A percentile compares a stretch with the other conserved stretches of the same genome.
Evolutionary conservation across 2,797 vertebrate species (phyloP).

Genomic region (Saguinus oedipus): DNA sequence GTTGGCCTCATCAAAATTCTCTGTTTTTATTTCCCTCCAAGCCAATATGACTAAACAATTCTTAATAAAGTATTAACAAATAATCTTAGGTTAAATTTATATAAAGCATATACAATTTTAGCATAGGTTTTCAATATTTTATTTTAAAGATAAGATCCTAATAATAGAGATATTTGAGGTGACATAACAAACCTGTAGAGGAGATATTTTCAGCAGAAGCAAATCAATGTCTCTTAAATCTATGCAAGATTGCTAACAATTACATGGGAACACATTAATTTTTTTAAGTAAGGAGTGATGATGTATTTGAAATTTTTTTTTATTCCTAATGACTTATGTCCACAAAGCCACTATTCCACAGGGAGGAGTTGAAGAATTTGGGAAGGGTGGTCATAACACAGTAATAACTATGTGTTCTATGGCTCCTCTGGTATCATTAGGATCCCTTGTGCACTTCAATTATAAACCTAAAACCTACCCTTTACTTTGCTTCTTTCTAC

Average conservation of each 20-base stretch:
- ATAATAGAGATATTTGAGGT: neutral
- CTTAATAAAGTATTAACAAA: neutral
- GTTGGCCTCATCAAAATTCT: conserved; percentile 9
- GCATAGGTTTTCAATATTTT: neutral
- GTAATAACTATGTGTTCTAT: neutral
- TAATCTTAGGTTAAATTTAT: neutral
- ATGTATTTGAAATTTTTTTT: neutral
- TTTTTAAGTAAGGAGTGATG: neutral
- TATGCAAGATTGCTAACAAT: neutral
- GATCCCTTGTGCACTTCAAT: neutral
- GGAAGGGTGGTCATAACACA: neutral
- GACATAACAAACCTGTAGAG: neutral
- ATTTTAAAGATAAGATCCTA: neutral
- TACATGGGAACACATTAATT: neutral
- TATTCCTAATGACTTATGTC: neutral
- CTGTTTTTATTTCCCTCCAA: neutral
- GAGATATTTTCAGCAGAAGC: neutral
- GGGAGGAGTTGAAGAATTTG: neutral
- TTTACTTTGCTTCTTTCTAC: neutral
- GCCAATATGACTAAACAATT: neutral
- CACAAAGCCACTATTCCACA: neutral
- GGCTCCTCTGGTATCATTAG: neutral
- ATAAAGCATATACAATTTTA: conserved; percentile 15
- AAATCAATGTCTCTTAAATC: neutral
- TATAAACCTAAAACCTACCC: neutral